Percentiles rank a stretch among this genome's conserved stretches.
phyloP scores from a whole-genome alignment of 2,888 invertebrate species.

The Zygogramma bicolorata region DNA sequence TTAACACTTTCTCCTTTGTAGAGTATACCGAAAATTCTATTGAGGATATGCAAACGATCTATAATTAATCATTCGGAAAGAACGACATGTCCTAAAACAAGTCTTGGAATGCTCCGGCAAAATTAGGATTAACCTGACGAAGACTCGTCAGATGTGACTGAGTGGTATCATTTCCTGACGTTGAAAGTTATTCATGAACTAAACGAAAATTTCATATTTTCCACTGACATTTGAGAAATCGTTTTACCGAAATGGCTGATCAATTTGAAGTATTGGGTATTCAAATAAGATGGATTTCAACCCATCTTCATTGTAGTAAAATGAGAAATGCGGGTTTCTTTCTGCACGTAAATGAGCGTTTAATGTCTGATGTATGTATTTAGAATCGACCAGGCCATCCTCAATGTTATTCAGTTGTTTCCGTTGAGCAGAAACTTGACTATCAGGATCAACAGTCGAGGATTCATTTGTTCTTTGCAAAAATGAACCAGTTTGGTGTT shows the following conservation, averaged over 20 bases:
- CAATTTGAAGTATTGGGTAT: no score
- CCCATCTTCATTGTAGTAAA: not conserved
- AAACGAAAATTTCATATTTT: no score
- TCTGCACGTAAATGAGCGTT: conserved; percentile 31
- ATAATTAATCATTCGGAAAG: not conserved
- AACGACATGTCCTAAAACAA: not conserved
- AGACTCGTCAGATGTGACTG: no score
- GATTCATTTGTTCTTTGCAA: not conserved
- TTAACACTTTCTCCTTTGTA: not conserved
- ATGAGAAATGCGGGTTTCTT: conserved; percentile 27
- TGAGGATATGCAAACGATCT: not conserved
- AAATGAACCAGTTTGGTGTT: not conserved
- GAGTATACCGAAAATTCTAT: not conserved
- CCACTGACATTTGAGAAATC: no score
- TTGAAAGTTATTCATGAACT: no score
- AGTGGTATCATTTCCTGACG: no score
- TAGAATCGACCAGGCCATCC: not conserved
- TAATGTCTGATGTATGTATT: not conserved
- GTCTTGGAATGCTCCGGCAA: not conserved
- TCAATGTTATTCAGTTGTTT: not conserved
- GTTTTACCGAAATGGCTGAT: no score
- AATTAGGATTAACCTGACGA: not conserved
- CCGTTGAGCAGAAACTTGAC: not conserved
- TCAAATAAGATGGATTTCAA: not conserved
- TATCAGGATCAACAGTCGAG: not conserved